These are phyloP conservation scores for Magallana gigas DNA, from an alignment of 1,140 invertebrate genomes.

Conservation along the genomic window DNA sequence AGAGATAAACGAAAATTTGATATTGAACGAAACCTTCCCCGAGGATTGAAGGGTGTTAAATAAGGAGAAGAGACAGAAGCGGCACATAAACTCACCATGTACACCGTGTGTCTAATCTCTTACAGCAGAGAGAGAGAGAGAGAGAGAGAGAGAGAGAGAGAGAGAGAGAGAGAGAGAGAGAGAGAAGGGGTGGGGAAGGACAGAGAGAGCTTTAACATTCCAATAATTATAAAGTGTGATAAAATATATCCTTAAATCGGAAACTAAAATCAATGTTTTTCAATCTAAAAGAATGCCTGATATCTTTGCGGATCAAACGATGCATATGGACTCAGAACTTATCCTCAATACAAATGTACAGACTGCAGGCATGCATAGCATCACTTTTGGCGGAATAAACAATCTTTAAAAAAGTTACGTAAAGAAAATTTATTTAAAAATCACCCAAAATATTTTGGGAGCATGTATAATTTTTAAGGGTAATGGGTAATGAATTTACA, in stretches of 20 bases:
- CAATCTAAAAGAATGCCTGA: background rate
- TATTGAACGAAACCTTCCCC: constrained; percentile 18
- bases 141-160: constrained; percentile 19
- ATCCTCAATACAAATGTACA: too few relatives aligned
- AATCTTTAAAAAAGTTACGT: too few relatives aligned
- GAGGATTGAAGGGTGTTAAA: constrained; percentile 15
- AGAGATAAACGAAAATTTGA: constrained; percentile 34
- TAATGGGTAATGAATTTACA: too few relatives aligned
- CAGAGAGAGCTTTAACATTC: background rate
- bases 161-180: constrained; percentile 3
- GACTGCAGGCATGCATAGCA: too few relatives aligned
- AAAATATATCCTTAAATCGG: background rate
- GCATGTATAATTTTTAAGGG: too few relatives aligned
- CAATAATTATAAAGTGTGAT: background rate
- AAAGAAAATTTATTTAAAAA: too few relatives aligned
- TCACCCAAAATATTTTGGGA: too few relatives aligned
- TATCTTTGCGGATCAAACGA: background rate
- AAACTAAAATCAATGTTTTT: background rate
- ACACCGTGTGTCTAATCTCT: background rate
- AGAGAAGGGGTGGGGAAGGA: background rate
- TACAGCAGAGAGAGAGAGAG: constrained; percentile 7
- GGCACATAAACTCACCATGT: background rate
- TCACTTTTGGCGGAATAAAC: too few relatives aligned
- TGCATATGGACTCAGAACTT: background rate
- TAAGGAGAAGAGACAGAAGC: background rate